Evolutionary conservation across 2,797 vertebrate species (phyloP).

Genomic region (Hydrocynus forskahlii): DNA sequence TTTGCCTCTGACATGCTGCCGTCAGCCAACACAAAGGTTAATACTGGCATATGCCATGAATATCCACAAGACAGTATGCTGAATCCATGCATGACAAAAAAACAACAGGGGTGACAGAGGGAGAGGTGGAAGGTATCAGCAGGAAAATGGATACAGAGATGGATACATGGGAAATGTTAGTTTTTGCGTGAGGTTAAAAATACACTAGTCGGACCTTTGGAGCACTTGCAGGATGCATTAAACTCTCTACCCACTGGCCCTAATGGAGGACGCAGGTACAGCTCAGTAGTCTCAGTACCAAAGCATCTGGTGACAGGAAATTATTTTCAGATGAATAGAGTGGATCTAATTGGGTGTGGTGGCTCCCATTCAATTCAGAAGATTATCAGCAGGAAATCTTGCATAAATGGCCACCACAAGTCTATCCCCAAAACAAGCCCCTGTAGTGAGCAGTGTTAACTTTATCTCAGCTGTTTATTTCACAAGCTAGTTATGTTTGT

Average conservation of each 20-base stretch:
- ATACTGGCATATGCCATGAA: constrained; percentile 30
- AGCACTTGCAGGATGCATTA: not conserved
- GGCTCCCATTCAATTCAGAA: too few species aligned
- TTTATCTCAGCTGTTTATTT: too few species aligned
- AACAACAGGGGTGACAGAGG: constrained; percentile 17
- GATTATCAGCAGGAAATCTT: not conserved
- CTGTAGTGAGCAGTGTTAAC: not conserved
- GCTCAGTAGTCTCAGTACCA: not conserved
- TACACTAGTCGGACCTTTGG: not conserved
- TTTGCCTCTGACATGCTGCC: constrained; percentile 24
- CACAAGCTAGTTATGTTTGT: too few species aligned
- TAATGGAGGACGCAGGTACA: not conserved
- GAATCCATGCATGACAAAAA: constrained; percentile 31
- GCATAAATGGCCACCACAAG: not conserved
- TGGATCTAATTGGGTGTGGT: not conserved
- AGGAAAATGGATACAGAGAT: constrained; percentile 12
- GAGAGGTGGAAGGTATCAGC: constrained; percentile 16
- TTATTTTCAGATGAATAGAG: not conserved
- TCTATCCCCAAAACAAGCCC: not conserved
- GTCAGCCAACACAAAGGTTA: constrained; percentile 33
- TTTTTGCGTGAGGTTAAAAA: not conserved
- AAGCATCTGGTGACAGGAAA: not conserved
- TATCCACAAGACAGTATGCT: constrained; percentile 28
- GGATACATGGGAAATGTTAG: constrained; percentile 14
- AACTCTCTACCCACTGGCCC: not conserved